Conservation (phyloP, 2,888 invertebrate species). For the Thysanoteuthis rhombus region DNA sequence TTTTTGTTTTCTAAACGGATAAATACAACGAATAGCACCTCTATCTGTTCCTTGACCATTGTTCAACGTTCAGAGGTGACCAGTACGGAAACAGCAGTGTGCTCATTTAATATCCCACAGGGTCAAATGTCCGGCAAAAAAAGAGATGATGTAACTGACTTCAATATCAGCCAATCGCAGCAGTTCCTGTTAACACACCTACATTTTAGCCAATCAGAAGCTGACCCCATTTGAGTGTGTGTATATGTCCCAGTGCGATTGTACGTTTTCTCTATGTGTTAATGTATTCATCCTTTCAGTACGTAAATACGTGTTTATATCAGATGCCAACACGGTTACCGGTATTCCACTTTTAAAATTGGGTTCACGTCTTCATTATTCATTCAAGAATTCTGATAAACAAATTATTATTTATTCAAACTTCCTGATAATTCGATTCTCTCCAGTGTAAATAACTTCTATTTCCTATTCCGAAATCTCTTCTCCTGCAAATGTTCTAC, state of each 20-base stretch:
- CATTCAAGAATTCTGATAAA: too few relatives aligned
- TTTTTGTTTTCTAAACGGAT: neutral
- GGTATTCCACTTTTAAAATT: too few relatives aligned
- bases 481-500: too few relatives aligned
- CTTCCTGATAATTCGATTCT: too few relatives aligned
- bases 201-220: neutral
- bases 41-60: neutral
- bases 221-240: neutral
- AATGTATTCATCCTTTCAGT: neutral
- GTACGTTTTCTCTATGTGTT: neutral
- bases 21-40: neutral
- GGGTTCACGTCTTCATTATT: too few relatives aligned
- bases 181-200: neutral
- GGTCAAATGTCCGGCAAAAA: conserved; percentile 12
- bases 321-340: too few relatives aligned
- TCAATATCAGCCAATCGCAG: neutral
- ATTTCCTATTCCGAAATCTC: too few relatives aligned
- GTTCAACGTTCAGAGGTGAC: neutral
- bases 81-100: neutral
- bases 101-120: neutral
- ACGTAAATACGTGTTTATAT: neutral
- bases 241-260: neutral
- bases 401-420: too few relatives aligned
- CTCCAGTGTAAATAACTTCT: too few relatives aligned
- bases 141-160: neutral